Evolutionary conservation across 2,797 vertebrate genomes (phyloP).

Genomic region (Sternarchorhynchus goeldii): DNA sequence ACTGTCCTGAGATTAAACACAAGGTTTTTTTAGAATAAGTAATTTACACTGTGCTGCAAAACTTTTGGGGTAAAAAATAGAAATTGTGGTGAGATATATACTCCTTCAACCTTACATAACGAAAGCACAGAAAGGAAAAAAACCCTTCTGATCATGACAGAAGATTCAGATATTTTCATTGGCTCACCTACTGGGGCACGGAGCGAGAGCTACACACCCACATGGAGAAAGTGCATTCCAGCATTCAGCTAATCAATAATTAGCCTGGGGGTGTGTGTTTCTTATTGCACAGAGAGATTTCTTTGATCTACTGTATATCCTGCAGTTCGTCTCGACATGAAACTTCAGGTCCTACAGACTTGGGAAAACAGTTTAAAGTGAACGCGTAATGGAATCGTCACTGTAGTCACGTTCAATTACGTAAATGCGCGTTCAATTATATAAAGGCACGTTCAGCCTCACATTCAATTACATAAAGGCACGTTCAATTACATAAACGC

Average conservation of each 20-base stretch:
- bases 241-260: constrained; percentile 68
- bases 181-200: constrained; percentile 32
- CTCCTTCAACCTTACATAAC: constrained; percentile 10
- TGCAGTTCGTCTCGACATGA: constrained; percentile 62
- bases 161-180: constrained; percentile 8
- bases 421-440: constrained; percentile 42
- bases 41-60: not conserved
- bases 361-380: constrained; percentile 23
- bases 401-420: constrained; percentile 16
- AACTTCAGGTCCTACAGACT: constrained; percentile 44
- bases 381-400: constrained; percentile 33
- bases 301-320: constrained; percentile 64
- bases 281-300: constrained; percentile 58
- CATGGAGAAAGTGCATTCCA: constrained; percentile 39
- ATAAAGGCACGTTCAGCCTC: constrained; percentile 25
- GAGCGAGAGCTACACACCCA: constrained; percentile 47
- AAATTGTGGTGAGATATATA: constrained; percentile 6
- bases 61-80: not conserved
- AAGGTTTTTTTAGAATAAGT: constrained; percentile 14
- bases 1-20: not conserved
- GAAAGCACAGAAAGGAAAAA: not conserved
- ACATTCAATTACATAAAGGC: constrained; percentile 9
- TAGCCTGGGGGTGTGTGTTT: constrained; percentile 62
- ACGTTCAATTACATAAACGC: constrained; percentile 45
- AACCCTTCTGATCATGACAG: constrained; percentile 22